phyloP scores from a whole-genome alignment of 2,888 invertebrate species.

The Spodoptera picta region DNA sequence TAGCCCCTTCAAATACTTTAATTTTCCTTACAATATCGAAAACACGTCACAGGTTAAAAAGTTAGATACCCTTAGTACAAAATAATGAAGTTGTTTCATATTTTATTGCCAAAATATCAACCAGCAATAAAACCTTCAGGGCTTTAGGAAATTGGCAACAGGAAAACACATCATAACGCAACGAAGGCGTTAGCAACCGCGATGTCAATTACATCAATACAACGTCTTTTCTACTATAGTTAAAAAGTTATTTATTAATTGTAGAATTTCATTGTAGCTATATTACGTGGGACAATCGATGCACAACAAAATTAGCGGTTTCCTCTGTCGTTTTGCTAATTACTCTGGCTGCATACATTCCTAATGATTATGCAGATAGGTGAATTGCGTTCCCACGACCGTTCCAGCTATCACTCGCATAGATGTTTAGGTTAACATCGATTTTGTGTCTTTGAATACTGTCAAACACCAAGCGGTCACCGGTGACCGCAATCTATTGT shows the following conservation, averaged over 20 bases:
- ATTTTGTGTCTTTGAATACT: not conserved
- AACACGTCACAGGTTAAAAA: too few species aligned
- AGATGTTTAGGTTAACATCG: not conserved
- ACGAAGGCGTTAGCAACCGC: conserved; percentile 11
- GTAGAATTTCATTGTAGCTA: not conserved
- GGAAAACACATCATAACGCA: conserved; percentile 34
- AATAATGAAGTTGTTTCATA: not conserved
- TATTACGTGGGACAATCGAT: conserved; percentile 30
- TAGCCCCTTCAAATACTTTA: too few species aligned
- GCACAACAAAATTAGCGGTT: conserved; percentile 15
- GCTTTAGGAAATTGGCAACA: conserved; percentile 16
- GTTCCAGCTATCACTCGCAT: not conserved
- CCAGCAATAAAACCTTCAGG: not conserved
- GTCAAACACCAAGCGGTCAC: too few species aligned
- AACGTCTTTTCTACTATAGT: too few species aligned
- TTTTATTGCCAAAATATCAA: not conserved
- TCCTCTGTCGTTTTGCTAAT: conserved; percentile 30
- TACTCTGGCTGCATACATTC: conserved; percentile 23
- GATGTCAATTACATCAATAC: conserved; percentile 1
- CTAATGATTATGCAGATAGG: conserved; percentile 21
- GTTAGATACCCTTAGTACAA: too few species aligned
- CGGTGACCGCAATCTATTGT: too few species aligned
- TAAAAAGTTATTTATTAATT: too few species aligned
- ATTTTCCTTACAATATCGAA: too few species aligned
- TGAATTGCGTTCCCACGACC: conserved; percentile 33